phyloP scores from a whole-genome alignment of 1,140 invertebrate genomes.

The Ceratina japonica region DNA sequence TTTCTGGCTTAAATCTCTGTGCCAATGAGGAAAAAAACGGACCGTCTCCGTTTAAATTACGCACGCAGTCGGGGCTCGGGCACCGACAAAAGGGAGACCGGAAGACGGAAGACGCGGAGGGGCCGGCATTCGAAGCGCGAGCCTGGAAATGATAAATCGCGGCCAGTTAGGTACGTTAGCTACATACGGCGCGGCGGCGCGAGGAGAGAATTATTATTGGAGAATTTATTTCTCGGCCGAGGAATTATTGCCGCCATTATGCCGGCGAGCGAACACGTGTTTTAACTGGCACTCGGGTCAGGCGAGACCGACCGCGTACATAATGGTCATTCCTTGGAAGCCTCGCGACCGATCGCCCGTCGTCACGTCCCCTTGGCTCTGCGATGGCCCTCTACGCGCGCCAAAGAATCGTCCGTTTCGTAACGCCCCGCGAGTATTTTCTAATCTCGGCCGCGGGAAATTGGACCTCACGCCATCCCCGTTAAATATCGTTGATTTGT shows the following conservation, averaged over 20 bases:
- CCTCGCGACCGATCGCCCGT: conserved; percentile 23
- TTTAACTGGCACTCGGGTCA: conserved; percentile 68
- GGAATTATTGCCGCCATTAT: conserved; percentile 76
- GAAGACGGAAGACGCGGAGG: conserved; percentile 29
- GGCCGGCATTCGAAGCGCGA: conserved; percentile 59
- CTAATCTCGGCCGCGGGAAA: conserved; percentile 18
- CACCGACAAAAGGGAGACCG: not conserved
- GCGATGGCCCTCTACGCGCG: not conserved
- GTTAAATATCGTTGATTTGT: conserved; percentile 16
- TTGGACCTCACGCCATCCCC: not conserved
- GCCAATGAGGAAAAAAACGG: not conserved
- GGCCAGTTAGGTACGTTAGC: conserved; percentile 75
- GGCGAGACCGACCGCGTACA: conserved; percentile 42
- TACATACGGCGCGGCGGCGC: conserved; percentile 71
- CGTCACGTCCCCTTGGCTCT: not conserved
- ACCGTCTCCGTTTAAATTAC: not conserved
- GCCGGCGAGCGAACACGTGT: conserved; percentile 72
- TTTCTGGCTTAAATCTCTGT: not conserved
- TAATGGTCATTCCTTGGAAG: conserved; percentile 64
- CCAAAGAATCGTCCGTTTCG: conserved; percentile 6
- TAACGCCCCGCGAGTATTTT: conserved; percentile 18
- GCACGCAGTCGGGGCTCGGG: not conserved
- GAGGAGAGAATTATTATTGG: conserved; percentile 76
- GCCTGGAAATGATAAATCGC: conserved; percentile 75
- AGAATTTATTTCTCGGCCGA: conserved; percentile 74